Evolutionary conservation across 1,140 invertebrate genomes (phyloP).

Genomic region (Triops longicaudatus): DNA sequence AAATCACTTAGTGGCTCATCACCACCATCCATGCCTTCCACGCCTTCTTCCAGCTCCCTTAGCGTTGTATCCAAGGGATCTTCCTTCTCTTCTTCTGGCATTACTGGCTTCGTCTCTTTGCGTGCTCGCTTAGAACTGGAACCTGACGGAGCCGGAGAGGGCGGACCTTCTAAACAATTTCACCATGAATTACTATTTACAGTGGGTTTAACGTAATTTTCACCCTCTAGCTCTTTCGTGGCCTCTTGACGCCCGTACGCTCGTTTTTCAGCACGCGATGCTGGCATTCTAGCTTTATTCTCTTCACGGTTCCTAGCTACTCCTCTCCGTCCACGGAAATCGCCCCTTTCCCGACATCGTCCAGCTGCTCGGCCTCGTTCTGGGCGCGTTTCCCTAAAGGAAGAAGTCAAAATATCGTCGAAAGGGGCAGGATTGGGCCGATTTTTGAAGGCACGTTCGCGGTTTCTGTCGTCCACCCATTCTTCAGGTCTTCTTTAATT

Average conservation of each 20-base stretch:
- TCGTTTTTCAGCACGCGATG: neutral
- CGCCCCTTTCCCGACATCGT: slow-evolving; percentile 18
- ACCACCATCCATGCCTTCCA: slow-evolving; percentile 33
- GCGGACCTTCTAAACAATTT: neutral
- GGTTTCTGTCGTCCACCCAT: slow-evolving; percentile 32
- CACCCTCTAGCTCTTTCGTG: neutral
- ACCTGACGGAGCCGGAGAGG: neutral
- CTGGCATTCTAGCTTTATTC: neutral
- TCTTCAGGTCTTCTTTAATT: slow-evolving; percentile 37
- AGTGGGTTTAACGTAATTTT: neutral
- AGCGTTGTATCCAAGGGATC: slow-evolving; percentile 41
- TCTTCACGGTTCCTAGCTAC: slow-evolving; percentile 1
- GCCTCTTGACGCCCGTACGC: neutral
- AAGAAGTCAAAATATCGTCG: neutral
- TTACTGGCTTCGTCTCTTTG: slow-evolving; percentile 17
- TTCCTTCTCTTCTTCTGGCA: slow-evolving; percentile 35
- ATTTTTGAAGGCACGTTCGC: neutral
- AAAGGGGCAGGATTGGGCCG: neutral
- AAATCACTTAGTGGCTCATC: slow-evolving; percentile 73
- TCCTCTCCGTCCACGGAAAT: slow-evolving; percentile 16
- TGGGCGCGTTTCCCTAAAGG: slow-evolving; percentile 32
- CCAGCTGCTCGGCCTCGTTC: slow-evolving; percentile 23
- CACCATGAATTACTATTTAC: too few relatives aligned
- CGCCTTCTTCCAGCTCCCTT: neutral
- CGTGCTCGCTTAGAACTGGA: neutral